These are phyloP conservation scores for Mustela nigripes DNA, from an alignment of 2,113 vertebrate genomes.

Conservation along the genomic window DNA sequence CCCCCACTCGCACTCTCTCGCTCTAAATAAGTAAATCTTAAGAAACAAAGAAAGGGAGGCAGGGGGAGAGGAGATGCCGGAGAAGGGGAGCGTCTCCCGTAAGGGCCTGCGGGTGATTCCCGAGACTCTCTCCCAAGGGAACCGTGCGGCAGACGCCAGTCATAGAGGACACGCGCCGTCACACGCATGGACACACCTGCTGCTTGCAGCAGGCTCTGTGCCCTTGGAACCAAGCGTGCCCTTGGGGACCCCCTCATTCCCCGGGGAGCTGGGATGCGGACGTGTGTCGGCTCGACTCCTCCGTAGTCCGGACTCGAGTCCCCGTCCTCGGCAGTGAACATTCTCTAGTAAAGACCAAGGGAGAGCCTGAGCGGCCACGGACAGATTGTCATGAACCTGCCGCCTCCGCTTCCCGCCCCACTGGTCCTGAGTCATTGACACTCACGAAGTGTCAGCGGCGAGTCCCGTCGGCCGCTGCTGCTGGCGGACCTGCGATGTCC, in stretches of 20 bases:
- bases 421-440: accelerated
- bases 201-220: background rate
- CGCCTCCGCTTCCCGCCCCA: accelerated
- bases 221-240: background rate
- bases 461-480: accelerated
- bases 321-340: background rate
- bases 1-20: too few species aligned
- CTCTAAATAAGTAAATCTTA: too few species aligned
- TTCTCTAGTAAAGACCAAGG: background rate
- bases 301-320: background rate
- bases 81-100: background rate
- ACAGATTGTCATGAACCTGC: background rate
- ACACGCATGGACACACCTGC: accelerated
- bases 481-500: accelerated
- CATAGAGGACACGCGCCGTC: background rate
- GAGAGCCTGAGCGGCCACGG: background rate
- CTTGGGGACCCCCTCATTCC: background rate
- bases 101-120: background rate
- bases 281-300: background rate
- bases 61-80: too few species aligned
- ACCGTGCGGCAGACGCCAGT: background rate
- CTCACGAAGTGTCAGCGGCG: background rate
- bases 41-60: too few species aligned
- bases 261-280: background rate
- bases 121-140: background rate